Conservation (phyloP, 2,797 vertebrate species). For the Scomberomorus guttatus region DNA sequence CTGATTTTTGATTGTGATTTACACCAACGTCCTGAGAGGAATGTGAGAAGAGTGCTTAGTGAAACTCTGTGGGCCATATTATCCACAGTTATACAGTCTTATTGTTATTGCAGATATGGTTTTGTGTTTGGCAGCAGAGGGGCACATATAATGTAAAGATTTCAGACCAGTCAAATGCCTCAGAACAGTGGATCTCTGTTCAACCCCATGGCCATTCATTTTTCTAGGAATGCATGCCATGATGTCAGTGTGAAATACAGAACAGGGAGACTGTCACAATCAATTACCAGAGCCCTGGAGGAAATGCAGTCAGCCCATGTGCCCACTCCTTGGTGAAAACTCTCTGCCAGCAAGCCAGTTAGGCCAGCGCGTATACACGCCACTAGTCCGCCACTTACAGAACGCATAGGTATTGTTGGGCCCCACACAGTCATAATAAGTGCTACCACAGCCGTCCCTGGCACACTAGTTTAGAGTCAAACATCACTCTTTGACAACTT, state of each 20-base stretch:
- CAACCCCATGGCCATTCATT: constrained; percentile 61
- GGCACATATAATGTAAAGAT: constrained; percentile 48
- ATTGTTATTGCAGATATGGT: constrained; percentile 14
- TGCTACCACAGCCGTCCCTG: constrained; percentile 9
- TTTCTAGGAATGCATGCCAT: constrained; percentile 71
- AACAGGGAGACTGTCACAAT: constrained; percentile 76
- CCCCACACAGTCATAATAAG: constrained; percentile 11
- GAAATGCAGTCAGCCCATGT: constrained; percentile 59
- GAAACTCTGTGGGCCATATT: neutral
- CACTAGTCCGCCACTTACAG: constrained; percentile 14
- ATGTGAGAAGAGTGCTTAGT: neutral
- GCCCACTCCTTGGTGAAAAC: constrained; percentile 59
- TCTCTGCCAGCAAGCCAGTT: constrained; percentile 42
- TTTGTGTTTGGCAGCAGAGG: constrained; percentile 25
- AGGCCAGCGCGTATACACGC: constrained; percentile 34
- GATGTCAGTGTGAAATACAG: constrained; percentile 78
- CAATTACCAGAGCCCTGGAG: constrained; percentile 74
- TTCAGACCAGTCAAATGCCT: constrained; percentile 63
- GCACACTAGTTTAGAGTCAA: constrained; percentile 22
- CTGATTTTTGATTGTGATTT: neutral
- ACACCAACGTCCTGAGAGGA: neutral
- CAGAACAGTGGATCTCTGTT: constrained; percentile 71
- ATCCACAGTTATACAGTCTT: neutral
- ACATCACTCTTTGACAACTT: constrained; percentile 21
- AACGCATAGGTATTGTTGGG: constrained; percentile 17